phyloP scores from a whole-genome alignment of 2,888 invertebrate genomes.

The Phortica okadai region DNA sequence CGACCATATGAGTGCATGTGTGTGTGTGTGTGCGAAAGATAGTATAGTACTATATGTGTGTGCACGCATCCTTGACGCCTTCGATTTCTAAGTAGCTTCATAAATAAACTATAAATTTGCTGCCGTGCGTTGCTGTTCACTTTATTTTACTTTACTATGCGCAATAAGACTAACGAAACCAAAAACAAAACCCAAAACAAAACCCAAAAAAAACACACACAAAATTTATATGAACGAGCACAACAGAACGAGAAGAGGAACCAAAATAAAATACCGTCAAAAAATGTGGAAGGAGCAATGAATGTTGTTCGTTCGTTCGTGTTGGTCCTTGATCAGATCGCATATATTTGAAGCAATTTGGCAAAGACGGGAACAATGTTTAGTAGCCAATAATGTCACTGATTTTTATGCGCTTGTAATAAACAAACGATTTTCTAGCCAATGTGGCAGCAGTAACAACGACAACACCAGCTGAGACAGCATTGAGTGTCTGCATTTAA shows the following conservation, averaged over 20 bases:
- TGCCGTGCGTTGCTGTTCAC: not conserved
- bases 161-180: too few relatives aligned
- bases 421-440: constrained; percentile 17
- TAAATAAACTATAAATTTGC: constrained; percentile 67
- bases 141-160: not conserved
- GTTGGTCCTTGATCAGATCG: not conserved
- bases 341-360: constrained; percentile 15
- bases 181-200: not conserved
- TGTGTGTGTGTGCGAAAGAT: not conserved
- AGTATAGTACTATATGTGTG: not conserved
- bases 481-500: constrained; percentile 1
- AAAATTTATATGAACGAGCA: not conserved
- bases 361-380: constrained; percentile 9
- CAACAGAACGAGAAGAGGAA: not conserved
- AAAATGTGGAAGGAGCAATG: not conserved
- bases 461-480: not conserved
- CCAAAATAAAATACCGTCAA: not conserved
- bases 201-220: not conserved
- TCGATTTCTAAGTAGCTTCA: constrained; percentile 69
- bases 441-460: not conserved
- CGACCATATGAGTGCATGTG: constrained; percentile 10
- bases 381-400: constrained; percentile 14
- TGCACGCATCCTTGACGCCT: constrained; percentile 40
- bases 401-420: constrained; percentile 24
- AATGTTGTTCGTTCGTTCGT: not conserved